These are phyloP conservation scores for Clepsis dumicolana DNA, from an alignment of 2,888 invertebrate species.

Conservation along the genomic window DNA sequence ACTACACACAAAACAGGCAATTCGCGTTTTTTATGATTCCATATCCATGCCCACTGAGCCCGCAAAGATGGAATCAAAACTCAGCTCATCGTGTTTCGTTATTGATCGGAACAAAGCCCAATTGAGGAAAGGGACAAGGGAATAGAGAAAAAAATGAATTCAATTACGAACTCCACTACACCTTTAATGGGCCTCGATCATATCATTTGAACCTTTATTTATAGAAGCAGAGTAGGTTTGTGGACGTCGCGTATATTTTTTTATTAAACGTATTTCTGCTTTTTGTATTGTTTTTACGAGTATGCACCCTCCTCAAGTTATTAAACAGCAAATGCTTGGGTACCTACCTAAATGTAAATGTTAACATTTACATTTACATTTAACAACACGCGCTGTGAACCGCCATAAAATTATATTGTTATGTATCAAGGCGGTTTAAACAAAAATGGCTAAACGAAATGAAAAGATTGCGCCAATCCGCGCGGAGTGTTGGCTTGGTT, in stretches of 20 bases:
- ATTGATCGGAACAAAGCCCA: slow-evolving; percentile 16
- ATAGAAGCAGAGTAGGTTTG: too few species aligned
- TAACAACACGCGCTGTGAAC: slow-evolving; percentile 11
- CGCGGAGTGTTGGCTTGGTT: background rate
- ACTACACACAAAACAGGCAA: background rate
- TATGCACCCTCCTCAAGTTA: too few species aligned
- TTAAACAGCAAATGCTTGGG: background rate
- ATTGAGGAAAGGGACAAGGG: background rate
- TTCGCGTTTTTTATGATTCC: slow-evolving; percentile 2
- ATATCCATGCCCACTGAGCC: slow-evolving; percentile 13
- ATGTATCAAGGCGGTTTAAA: slow-evolving; percentile 16
- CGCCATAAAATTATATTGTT: slow-evolving; percentile 27
- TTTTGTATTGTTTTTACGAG: too few species aligned
- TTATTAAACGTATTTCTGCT: too few species aligned
- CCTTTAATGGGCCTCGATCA: background rate
- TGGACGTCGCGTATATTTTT: too few species aligned
- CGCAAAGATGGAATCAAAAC: slow-evolving; percentile 19
- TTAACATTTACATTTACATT: slow-evolving; percentile 25
- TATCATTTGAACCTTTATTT: background rate
- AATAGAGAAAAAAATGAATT: slow-evolving; percentile 1
- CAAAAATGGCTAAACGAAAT: background rate
- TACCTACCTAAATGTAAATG: slow-evolving; percentile 10
- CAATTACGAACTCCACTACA: slow-evolving; percentile 5
- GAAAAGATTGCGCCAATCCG: background rate
- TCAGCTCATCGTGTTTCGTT: slow-evolving; percentile 9